A percentile compares a stretch with the other conserved stretches of the same genome.
These are phyloP conservation scores for Corvus cornix DNA, from an alignment of 2,113 vertebrate genomes.

Conservation along the genomic window DNA sequence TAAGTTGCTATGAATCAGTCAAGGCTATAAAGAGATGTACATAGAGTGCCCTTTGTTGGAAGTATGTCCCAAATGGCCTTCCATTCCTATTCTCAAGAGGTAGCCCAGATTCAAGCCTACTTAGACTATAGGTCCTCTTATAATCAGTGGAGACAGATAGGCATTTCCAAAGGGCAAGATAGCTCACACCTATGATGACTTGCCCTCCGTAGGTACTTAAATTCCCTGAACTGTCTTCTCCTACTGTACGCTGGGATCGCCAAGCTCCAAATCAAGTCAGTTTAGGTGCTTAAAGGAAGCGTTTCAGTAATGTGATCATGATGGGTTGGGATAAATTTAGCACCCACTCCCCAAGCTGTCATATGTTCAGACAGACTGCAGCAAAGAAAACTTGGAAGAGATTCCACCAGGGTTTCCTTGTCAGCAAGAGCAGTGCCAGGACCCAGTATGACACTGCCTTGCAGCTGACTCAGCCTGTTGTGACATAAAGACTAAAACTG, in stretches of 20 bases:
- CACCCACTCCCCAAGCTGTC: not conserved
- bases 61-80: not conserved
- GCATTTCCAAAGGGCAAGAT: not conserved
- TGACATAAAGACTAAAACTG: not conserved
- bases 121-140: not conserved
- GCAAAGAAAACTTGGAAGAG: not conserved
- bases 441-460: not conserved
- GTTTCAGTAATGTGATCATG: not conserved
- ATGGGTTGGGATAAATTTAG: not conserved
- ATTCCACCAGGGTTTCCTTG: not conserved
- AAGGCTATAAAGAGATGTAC: not conserved
- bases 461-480: not conserved
- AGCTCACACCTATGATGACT: not conserved
- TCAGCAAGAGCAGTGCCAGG: not conserved
- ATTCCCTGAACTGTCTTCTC: not conserved
- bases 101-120: not conserved
- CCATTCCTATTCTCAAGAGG: not conserved
- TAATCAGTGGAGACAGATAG: not conserved
- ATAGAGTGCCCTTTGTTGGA: not conserved
- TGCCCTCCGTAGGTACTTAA: not conserved
- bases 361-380: not conserved
- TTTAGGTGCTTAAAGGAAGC: not conserved
- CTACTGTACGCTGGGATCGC: fast-evolving
- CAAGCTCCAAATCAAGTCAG: not conserved
- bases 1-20: not conserved